Conservation (phyloP, 1,140 invertebrate species). For the Cotesia typhae region DNA sequence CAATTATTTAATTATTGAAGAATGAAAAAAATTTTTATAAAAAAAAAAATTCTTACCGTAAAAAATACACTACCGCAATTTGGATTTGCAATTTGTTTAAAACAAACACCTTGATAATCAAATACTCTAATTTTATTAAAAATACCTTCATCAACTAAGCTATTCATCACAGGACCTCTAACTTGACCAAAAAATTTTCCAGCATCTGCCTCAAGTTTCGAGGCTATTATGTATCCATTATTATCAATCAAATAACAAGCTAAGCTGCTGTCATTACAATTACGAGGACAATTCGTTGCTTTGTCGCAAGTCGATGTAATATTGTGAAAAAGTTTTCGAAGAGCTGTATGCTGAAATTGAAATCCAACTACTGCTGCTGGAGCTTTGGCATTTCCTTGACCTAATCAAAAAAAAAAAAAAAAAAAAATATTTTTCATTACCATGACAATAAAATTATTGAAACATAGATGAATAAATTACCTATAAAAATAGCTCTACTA, state of each 20-base stretch:
- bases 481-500: conserved; percentile 84
- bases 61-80: conserved; percentile 71
- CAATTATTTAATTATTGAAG: background rate
- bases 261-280: conserved; percentile 76
- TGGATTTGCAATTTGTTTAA: conserved; percentile 69
- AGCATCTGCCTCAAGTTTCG: conserved; percentile 75
- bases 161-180: conserved; percentile 77
- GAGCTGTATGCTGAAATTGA: conserved; percentile 82
- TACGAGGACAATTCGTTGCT: conserved; percentile 66
- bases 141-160: conserved; percentile 79
- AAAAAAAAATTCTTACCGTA: conserved; percentile 66
- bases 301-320: conserved; percentile 74
- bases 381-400: conserved; percentile 69
- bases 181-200: conserved; percentile 90
- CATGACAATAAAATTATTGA: too few species aligned
- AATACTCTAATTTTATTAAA: conserved; percentile 80
- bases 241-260: conserved; percentile 90
- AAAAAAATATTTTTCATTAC: background rate
- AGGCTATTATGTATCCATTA: conserved; percentile 86
- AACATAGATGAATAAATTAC: conserved; percentile 46
- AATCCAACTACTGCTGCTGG: conserved; percentile 93
- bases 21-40: conserved; percentile 9
- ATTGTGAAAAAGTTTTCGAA: conserved; percentile 80
- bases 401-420: conserved; percentile 40
- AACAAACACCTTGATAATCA: conserved; percentile 92